Percentiles rank a stretch among this genome's conserved stretches.
phyloP scores from a whole-genome alignment of 1,140 invertebrate species.

The Thrips palmi region DNA sequence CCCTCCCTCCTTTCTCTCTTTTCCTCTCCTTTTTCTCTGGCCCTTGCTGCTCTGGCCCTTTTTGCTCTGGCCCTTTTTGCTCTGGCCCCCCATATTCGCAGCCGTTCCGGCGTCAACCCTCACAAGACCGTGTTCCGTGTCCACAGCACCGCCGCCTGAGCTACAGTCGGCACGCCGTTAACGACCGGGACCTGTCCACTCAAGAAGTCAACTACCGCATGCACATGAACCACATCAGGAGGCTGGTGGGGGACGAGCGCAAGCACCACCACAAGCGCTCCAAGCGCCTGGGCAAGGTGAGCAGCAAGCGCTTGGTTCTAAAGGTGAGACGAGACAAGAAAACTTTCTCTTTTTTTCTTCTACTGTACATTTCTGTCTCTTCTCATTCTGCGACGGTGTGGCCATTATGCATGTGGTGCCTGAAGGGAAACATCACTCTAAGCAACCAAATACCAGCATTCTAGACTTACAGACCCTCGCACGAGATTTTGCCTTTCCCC shows the following conservation, averaged over 20 bases:
- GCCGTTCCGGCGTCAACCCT: conserved; percentile 12
- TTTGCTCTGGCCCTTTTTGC: conserved; percentile 3
- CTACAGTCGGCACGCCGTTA: conserved; percentile 78
- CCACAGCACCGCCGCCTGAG: conserved; percentile 69
- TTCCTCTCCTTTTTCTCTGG: no score
- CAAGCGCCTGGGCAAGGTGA: conserved; percentile 47
- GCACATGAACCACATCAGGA: conserved; percentile 76
- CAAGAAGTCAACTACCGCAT: conserved; percentile 75
- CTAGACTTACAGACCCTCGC: neutral
- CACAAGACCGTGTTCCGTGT: conserved; percentile 7
- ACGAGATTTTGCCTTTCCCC: neutral
- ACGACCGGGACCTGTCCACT: conserved; percentile 68
- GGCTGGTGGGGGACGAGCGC: conserved; percentile 65
- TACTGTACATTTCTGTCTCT: no score
- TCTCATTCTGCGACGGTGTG: no score
- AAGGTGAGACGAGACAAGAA: no score
- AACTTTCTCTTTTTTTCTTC: no score
- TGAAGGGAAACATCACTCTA: no score
- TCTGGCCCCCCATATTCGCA: conserved; percentile 10
- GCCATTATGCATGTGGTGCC: no score
- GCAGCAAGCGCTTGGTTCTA: neutral
- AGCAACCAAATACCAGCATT: neutral
- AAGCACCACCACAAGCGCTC: conserved; percentile 65
- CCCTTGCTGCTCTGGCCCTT: conserved; percentile 2
- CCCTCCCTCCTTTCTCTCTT: no score